Percentiles rank a stretch among this genome's conserved stretches.
These are phyloP conservation scores for Falcunculus frontatus DNA, from an alignment of 2,113 vertebrate genomes.

Conservation along the genomic window DNA sequence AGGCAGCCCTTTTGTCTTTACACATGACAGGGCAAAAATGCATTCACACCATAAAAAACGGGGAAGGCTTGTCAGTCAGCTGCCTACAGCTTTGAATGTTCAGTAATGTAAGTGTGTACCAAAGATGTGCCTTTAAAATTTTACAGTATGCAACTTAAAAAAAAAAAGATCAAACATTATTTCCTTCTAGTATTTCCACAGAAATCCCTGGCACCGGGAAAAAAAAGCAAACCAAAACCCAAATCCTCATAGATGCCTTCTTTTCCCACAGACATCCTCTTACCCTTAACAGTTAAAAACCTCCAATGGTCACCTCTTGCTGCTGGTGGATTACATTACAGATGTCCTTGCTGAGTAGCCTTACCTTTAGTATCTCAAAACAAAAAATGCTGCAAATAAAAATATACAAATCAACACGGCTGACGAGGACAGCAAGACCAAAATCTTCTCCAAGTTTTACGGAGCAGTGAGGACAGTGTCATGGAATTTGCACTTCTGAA, in stretches of 20 bases:
- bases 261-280: background rate
- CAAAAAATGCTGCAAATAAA: conserved; percentile 51
- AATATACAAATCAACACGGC: background rate
- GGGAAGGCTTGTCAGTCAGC: background rate
- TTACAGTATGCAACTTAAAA: background rate
- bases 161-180: background rate
- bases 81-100: background rate
- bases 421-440: background rate
- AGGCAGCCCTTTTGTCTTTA: background rate
- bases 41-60: background rate
- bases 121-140: background rate
- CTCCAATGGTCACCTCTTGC: background rate
- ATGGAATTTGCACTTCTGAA: background rate
- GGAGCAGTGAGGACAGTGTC: background rate
- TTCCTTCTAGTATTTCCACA: background rate
- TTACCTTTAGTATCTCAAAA: conserved; percentile 32
- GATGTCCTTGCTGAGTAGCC: background rate
- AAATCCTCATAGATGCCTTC: background rate
- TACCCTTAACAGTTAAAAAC: conserved; percentile 19
- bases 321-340: background rate
- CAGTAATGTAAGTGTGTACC: background rate
- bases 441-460: background rate
- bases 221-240: no score
- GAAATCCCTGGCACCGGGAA: background rate
- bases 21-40: background rate